phyloP scores from a whole-genome alignment of 2,113 vertebrate species.

The Hemiscyllium ocellatum region DNA sequence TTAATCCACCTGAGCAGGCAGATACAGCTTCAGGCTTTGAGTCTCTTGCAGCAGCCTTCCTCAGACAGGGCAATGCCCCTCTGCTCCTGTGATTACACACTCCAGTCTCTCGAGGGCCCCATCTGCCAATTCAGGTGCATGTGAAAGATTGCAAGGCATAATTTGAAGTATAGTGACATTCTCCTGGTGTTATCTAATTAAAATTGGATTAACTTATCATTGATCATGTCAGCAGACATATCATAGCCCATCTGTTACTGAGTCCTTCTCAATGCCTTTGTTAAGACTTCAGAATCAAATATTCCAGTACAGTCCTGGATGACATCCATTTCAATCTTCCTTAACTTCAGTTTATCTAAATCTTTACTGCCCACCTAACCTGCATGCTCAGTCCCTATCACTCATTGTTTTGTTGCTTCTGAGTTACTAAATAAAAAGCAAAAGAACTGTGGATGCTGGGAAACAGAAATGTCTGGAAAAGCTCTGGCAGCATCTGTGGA shows the following conservation, averaged over 20 bases:
- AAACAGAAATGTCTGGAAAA: too few relatives aligned
- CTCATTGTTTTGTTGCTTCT: background rate
- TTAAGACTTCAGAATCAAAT: background rate
- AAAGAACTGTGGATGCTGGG: too few relatives aligned
- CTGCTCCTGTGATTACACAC: background rate
- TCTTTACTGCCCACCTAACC: background rate
- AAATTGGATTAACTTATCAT: background rate
- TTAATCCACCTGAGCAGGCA: background rate
- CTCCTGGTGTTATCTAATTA: background rate
- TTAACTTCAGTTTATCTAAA: background rate
- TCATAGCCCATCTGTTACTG: background rate
- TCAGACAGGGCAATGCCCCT: background rate
- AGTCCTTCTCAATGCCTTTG: background rate
- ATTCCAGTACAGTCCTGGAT: background rate
- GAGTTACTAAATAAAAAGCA: too few relatives aligned
- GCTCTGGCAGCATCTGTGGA: too few relatives aligned
- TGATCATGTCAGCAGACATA: background rate
- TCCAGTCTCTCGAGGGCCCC: background rate
- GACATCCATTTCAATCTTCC: background rate
- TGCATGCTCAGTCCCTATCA: background rate
- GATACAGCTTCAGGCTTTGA: background rate
- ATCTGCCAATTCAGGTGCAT: constrained; percentile 7
- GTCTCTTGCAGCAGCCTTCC: background rate
- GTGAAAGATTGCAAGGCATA: background rate
- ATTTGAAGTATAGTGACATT: background rate